Percentiles rank a stretch among this genome's conserved stretches.
phyloP scores from a whole-genome alignment of 2,797 vertebrate species.

The Pogoniulus pusillus region DNA sequence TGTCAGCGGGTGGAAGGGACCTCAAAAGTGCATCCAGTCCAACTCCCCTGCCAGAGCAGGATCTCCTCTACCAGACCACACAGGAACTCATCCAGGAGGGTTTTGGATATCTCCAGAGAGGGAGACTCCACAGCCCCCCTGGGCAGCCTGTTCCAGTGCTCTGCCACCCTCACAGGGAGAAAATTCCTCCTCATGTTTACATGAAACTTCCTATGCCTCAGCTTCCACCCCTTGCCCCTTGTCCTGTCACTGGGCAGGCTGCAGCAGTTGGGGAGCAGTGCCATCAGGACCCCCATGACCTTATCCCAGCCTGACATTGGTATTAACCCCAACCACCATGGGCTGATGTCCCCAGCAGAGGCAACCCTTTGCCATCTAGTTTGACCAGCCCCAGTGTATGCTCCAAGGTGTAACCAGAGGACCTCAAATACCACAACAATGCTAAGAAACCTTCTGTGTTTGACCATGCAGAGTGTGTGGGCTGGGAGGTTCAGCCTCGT shows the following conservation, averaged over 20 bases:
- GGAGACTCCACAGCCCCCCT: too few species aligned
- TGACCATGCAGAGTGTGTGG: neutral
- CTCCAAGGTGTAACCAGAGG: neutral
- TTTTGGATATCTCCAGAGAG: too few species aligned
- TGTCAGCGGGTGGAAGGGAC: too few species aligned
- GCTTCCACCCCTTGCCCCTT: too few species aligned
- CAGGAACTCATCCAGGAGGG: too few species aligned
- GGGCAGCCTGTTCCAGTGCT: too few species aligned
- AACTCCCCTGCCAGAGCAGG: too few species aligned
- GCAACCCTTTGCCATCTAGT: neutral
- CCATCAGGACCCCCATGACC: neutral
- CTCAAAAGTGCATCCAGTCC: too few species aligned
- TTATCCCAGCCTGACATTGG: neutral
- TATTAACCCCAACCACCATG: accelerated
- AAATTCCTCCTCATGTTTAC: too few species aligned
- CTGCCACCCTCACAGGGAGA: too few species aligned
- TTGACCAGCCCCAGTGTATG: neutral
- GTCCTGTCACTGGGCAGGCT: neutral
- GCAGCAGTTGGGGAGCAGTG: neutral
- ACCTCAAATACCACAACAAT: accelerated
- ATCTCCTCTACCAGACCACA: too few species aligned
- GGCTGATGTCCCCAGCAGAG: neutral
- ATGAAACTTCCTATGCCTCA: too few species aligned
- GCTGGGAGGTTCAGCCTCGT: neutral
- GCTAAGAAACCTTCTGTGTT: neutral